Conservation (phyloP, 2,888 invertebrate species). For the Caenorhabditis afra region DNA sequence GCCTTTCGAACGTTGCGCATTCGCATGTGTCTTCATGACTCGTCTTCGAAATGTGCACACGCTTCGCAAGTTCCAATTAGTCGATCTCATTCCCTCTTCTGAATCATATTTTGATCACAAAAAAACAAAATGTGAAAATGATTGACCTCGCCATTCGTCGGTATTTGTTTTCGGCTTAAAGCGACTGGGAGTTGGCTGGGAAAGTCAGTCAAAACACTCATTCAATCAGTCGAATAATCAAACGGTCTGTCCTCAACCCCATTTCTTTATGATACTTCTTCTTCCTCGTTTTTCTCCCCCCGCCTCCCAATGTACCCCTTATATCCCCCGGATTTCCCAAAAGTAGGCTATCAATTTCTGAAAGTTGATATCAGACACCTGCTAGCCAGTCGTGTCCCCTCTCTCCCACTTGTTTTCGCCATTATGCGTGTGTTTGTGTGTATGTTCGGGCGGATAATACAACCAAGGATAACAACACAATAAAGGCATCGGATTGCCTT, state of each 20-base stretch:
- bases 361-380: conserved; percentile 50
- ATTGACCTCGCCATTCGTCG: not conserved
- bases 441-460: conserved; percentile 32
- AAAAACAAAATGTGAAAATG: too few species aligned
- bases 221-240: conserved; percentile 40
- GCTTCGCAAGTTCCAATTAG: too few species aligned
- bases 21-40: too few species aligned
- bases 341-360: conserved; percentile 47
- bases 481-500: conserved; percentile 55
- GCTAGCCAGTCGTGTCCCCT: conserved; percentile 12
- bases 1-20: too few species aligned
- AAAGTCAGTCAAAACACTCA: conserved; percentile 30
- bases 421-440: conserved; percentile 30
- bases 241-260: not conserved
- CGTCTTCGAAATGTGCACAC: too few species aligned
- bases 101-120: too few species aligned
- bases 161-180: conserved; percentile 30
- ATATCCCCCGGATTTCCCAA: not conserved
- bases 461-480: conserved; percentile 50
- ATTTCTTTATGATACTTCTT: not conserved
- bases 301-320: not conserved
- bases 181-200: not conserved
- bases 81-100: too few species aligned
- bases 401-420: conserved; percentile 30
- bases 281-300: not conserved